Evolutionary conservation across 2,888 invertebrate genomes (phyloP).

Genomic region (Catotricha subobsoleta): DNA sequence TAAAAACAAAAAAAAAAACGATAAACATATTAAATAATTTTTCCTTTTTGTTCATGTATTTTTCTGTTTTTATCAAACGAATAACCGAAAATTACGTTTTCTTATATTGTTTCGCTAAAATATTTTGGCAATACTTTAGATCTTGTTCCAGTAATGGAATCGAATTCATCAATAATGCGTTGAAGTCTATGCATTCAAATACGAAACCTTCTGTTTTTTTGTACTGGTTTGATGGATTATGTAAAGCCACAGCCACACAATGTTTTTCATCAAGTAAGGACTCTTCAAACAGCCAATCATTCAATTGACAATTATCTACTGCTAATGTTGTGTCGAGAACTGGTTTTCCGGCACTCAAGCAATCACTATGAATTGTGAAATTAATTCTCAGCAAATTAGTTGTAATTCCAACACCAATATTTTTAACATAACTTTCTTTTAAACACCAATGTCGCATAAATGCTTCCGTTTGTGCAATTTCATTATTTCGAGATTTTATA

Average conservation of each 20-base stretch:
- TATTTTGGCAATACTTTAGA: slow-evolving; percentile 34
- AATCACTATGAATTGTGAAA: slow-evolving; percentile 45
- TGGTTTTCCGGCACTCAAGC: slow-evolving; percentile 30
- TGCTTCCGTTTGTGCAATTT: slow-evolving; percentile 48
- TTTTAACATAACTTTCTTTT: slow-evolving; percentile 90
- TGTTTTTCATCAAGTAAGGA: slow-evolving; percentile 55
- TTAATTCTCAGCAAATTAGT: slow-evolving; percentile 56
- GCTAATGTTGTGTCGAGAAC: slow-evolving; percentile 47
- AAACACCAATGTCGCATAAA: slow-evolving; percentile 87
- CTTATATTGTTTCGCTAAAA: slow-evolving; percentile 38
- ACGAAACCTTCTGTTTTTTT: slow-evolving; percentile 15
- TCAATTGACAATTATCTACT: slow-evolving; percentile 36
- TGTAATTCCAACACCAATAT: slow-evolving; percentile 69
- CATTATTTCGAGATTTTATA: slow-evolving; percentile 39
- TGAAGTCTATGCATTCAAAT: slow-evolving; percentile 39
- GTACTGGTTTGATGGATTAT: slow-evolving; percentile 19
- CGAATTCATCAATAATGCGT: slow-evolving; percentile 39
- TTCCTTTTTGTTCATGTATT: not conserved
- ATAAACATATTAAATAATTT: not conserved
- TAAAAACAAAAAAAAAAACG: not conserved
- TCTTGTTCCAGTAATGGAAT: slow-evolving; percentile 35
- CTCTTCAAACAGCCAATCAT: slow-evolving; percentile 69
- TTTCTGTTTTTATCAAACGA: not conserved
- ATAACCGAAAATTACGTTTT: too few species aligned
- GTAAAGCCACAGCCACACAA: slow-evolving; percentile 57